Conservation (phyloP, 2,888 invertebrate genomes). For the Endomychus coccineus region DNA sequence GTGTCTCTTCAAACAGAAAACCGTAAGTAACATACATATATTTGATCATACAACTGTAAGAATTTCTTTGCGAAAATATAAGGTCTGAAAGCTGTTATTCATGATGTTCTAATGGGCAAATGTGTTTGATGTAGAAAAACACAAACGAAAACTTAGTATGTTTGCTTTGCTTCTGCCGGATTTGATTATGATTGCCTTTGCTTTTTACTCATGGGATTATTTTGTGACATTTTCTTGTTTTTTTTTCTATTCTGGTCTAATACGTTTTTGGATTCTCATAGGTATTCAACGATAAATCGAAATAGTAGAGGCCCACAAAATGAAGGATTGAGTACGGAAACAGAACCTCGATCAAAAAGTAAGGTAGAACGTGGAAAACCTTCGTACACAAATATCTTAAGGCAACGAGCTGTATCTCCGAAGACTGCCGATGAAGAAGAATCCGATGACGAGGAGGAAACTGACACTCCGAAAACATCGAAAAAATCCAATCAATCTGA, state of each 20-base stretch:
- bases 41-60: no score
- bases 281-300: conserved; percentile 51
- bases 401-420: conserved; percentile 29
- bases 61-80: no score
- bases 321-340: conserved; percentile 36
- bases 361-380: conserved; percentile 43
- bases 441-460: conserved; percentile 28
- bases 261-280: no score
- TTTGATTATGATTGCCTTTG: no score
- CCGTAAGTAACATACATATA: conserved; percentile 3
- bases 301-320: conserved; percentile 55
- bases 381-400: conserved; percentile 39
- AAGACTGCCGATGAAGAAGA: conserved; percentile 32
- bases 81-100: no score
- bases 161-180: no score
- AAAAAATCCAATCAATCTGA: conserved; percentile 10
- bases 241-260: no score
- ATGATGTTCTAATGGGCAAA: no score
- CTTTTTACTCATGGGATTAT: no score
- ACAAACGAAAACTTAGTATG: no score
- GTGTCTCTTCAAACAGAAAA: conserved; percentile 1
- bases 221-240: no score
- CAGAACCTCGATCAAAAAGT: conserved; percentile 18
- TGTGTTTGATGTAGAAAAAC: no score
- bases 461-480: conserved; percentile 23